Base-by-base conservation (phyloP, 2,113 vertebrate species). In the Platysteira castanea region DNA sequence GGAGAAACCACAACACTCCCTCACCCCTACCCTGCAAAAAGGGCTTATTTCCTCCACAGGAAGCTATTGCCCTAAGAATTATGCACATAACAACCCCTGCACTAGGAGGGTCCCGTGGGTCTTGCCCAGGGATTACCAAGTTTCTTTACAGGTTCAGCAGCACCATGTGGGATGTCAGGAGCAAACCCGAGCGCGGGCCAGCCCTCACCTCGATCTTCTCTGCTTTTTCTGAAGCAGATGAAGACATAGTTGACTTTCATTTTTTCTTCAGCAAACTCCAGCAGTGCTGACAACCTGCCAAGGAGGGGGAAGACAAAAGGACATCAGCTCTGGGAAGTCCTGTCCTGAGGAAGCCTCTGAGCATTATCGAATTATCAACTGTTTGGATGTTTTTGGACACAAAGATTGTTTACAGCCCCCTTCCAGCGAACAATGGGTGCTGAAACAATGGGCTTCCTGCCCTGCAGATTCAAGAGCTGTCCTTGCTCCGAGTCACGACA, bases 261-360 rank as follows among this genome's bases (percentile, higher is more conserved):
- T 97, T 99, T 99, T 97, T 99, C 99, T 97, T 99, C 99, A 81
- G 99, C 99, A 95, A 99, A 99, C 97, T 99, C 99, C 78, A 99
- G 93, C 97, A 99, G 98, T 89, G 98, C 98, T 50, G 99, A 98
- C 44, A 99, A 98, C 97, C 99, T 99, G 98, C 76, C 95, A 91
- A 73, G 84, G 71, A 85, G 70, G 33, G 79, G 30, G 53, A 86
- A 54, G 78, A 82, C 88, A 95, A 74, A 89, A 93, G 87, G 79
- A 78, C 59, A 85, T 80, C 57, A 95, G 71, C 96, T 31, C 56
- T 53, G 57, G 70, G 87, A 96, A 96, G 80, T 92, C 57, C 88
- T 64, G 88, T 93, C 86, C 92, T 20, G 49, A 95, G 93, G 85
- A 90, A 86, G 95, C 90, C 92, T 74, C 92, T 16, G 49, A 84